Evolutionary conservation across 1,140 invertebrate genomes (phyloP).

Genomic region (Polypedilum vanderplanki): DNA sequence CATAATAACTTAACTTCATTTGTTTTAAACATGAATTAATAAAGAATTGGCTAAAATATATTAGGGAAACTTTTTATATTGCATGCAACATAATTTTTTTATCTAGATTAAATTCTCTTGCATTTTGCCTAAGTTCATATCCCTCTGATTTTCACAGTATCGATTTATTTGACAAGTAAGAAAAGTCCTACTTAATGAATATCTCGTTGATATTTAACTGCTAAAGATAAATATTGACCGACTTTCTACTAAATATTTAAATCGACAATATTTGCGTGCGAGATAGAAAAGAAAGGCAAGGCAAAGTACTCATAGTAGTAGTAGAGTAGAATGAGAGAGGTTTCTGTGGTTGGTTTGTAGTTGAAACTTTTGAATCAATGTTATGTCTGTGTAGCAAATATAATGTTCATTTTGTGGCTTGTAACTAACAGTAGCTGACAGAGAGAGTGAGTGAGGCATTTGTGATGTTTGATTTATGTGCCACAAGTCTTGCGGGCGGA

Average conservation of each 20-base stretch:
- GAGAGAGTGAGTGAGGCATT: not conserved
- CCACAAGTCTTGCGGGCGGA: not conserved
- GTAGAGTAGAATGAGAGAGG: not conserved
- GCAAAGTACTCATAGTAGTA: not conserved
- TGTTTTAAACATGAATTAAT: no score
- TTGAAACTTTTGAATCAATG: not conserved
- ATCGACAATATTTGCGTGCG: slow-evolving; percentile 16
- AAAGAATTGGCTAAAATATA: no score
- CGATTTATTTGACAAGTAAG: no score
- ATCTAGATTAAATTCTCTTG: no score
- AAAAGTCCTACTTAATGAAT: not conserved
- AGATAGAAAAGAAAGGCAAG: not conserved
- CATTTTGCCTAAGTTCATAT: no score
- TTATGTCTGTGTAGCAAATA: no score
- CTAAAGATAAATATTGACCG: not conserved
- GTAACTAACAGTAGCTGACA: no score
- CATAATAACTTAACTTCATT: no score
- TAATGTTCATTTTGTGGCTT: no score
- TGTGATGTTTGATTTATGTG: not conserved
- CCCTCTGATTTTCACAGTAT: no score
- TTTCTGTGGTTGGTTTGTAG: not conserved
- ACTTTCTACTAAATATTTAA: slow-evolving; percentile 8
- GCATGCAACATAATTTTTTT: no score
- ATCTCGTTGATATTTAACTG: slow-evolving; percentile 12
- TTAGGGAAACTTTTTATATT: no score